These are phyloP conservation scores for Pyrocephalus nanus DNA, from an alignment of 2,797 vertebrate species.

Conservation along the genomic window DNA sequence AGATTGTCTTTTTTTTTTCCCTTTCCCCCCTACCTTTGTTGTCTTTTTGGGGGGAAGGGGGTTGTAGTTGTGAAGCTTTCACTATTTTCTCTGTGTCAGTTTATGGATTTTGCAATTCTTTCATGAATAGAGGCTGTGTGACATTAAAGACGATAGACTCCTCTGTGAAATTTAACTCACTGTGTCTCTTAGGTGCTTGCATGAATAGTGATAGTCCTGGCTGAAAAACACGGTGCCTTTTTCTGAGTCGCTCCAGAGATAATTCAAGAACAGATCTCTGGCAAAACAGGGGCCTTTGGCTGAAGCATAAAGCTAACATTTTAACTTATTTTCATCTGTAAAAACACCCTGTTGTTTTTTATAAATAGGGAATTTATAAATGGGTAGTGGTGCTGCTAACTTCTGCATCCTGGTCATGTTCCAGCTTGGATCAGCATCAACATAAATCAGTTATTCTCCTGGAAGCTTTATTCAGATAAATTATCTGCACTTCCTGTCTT, in stretches of 20 bases:
- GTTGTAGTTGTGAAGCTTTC: not conserved
- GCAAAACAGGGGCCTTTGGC: not conserved
- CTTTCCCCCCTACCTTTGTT: not conserved
- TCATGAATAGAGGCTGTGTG: not conserved
- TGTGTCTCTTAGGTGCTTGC: not conserved
- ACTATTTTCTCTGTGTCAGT: not conserved
- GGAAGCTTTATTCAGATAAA: constrained; percentile 56
- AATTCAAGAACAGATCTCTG: not conserved
- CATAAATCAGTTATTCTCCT: constrained; percentile 50
- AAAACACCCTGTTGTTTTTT: not conserved
- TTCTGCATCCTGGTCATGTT: constrained; percentile 44
- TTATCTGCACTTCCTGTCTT: constrained; percentile 67
- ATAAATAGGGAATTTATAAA: not conserved
- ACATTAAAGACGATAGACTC: not conserved
- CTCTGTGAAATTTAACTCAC: not conserved
- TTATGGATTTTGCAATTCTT: constrained; percentile 11
- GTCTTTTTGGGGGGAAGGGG: no score
- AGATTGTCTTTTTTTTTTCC: not conserved
- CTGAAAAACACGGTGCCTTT: not conserved
- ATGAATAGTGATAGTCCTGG: not conserved
- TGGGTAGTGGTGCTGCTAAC: constrained; percentile 3
- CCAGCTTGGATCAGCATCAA: constrained; percentile 55
- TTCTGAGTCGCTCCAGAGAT: not conserved
- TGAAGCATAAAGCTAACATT: not conserved
- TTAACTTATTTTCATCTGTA: not conserved